phyloP scores from a whole-genome alignment of 2,797 vertebrate species.

The Tangara arthus region DNA sequence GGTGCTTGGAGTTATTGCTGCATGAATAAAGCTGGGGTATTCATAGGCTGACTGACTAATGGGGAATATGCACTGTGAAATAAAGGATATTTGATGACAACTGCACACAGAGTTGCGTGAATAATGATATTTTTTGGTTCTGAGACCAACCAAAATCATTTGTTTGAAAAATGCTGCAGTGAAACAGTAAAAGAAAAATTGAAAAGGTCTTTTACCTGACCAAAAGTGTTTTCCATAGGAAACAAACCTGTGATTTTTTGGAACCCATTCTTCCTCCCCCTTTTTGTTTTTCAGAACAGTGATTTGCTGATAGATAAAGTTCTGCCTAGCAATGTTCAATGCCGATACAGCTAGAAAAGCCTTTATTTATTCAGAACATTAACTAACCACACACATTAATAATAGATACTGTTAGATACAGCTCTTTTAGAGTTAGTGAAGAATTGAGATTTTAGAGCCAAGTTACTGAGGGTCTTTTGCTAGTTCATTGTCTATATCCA shows the following conservation, averaged over 20 bases:
- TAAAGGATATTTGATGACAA: not conserved
- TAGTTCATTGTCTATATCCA: not conserved
- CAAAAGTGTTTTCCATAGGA: not conserved
- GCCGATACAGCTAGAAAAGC: not conserved
- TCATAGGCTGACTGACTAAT: not conserved
- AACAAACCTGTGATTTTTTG: not conserved
- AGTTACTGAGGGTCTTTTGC: not conserved
- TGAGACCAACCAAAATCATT: not conserved
- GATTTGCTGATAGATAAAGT: not conserved
- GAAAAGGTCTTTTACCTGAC: not conserved
- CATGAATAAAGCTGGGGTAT: not conserved
- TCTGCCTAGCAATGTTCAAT: not conserved
- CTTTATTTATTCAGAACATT: conserved; percentile 4
- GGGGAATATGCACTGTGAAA: not conserved
- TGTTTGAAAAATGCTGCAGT: not conserved
- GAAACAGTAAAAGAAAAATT: not conserved
- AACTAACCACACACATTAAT: not conserved
- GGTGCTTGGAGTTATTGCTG: not conserved
- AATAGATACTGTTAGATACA: not conserved
- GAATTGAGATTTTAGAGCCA: not conserved
- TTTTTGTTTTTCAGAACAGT: not conserved
- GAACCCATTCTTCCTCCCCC: not conserved
- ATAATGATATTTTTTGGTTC: not conserved
- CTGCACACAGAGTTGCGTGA: not conserved
- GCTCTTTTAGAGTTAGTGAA: not conserved